Conservation (phyloP, 2,113 vertebrate genomes). For the Oreochromis aureus region DNA sequence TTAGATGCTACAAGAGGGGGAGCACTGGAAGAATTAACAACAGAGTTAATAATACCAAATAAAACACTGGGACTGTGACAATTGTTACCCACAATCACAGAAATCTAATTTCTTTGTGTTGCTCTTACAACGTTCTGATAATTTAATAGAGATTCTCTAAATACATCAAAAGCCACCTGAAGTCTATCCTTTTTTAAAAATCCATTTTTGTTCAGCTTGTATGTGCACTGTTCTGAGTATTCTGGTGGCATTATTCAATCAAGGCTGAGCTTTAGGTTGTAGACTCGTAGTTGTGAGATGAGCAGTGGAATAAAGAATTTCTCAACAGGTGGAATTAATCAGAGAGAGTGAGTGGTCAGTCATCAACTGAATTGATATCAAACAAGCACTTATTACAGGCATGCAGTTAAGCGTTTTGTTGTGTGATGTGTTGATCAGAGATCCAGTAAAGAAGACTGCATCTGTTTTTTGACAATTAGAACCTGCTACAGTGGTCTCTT, state of each 20-base stretch:
- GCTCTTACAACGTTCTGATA: neutral
- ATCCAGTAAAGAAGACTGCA: too few relatives aligned
- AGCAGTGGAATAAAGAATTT: neutral
- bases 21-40: neutral
- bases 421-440: neutral
- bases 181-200: neutral
- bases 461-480: too few relatives aligned
- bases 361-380: neutral
- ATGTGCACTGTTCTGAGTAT: neutral
- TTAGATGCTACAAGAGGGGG: neutral
- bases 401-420: neutral
- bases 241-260: neutral
- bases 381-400: neutral
- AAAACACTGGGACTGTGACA: neutral
- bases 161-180: neutral
- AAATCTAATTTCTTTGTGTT: neutral
- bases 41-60: neutral
- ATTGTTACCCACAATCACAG: neutral
- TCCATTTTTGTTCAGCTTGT: neutral
- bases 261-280: neutral
- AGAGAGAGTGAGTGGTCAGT: neutral
- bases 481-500: too few relatives aligned
- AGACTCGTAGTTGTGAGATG: neutral
- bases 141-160: neutral
- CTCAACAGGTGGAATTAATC: neutral